Base-by-base conservation (phyloP, 2,888 invertebrate species). In the Pseudococcus jackbeardsleyi region DNA sequence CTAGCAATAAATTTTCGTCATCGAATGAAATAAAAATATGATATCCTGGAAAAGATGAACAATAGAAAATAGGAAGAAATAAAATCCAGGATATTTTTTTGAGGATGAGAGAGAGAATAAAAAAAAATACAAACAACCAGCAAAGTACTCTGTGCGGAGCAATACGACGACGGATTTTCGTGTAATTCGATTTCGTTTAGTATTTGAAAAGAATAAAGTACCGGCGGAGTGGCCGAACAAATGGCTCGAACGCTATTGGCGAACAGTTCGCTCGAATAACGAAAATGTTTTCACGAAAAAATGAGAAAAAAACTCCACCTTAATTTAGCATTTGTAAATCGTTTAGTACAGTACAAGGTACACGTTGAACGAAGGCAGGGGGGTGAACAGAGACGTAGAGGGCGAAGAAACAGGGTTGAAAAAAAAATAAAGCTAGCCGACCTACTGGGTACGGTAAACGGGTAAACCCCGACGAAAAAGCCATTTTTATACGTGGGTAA, bases 251-350 rank as follows among this genome's bases (percentile, higher is more conserved):
- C 22, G 39, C 77, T 26, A 77, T 77, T 77, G 77, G 77, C 77
- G 77, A 77, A 77, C 33, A 11, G 50, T 50, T 50, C 77, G 77
- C 33, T 77, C 77, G 77, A 77, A 77, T 77, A 77, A 77, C 77
- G 77, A 77, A 77, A 77, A 77, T 77, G 77, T 77, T 77, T 77
- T 77, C 39, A 64, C 19, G 64, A 64, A 77, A 77, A 77, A 77
- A 77, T 50, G 50, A 50, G 17, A 50, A 50, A 50, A 46, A 50
- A 33, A 77, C 77, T 77, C 77, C 77, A 77, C 77, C 77, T 77
- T 77, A 77, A 77, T 77, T 77, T 77, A 77, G 77, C 77, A 77
- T 33, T 77, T 77, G 77, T 77, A 77, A 77, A 77, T 77, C 77
- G 77, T 77, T 77, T 77, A 77, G 33, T 33, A 33, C 3, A 50